phyloP scores from a whole-genome alignment of 2,888 invertebrate species.

The Chymomyza caudatula region DNA sequence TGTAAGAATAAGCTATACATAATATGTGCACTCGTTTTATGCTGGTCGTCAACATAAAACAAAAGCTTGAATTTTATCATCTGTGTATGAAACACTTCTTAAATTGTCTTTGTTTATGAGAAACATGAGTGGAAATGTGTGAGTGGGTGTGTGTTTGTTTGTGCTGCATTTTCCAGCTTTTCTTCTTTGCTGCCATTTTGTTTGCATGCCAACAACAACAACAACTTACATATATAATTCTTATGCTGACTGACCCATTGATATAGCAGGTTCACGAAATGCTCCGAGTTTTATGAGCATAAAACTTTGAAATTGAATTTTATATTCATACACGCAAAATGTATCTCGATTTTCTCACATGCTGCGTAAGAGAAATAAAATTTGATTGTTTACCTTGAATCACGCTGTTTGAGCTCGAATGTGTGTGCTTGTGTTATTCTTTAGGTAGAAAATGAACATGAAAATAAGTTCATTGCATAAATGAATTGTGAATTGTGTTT shows the following conservation, averaged over 20 bases:
- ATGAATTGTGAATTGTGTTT: background rate
- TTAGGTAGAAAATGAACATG: background rate
- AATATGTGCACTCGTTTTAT: background rate
- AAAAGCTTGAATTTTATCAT: background rate
- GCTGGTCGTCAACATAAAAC: background rate
- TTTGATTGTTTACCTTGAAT: conserved; percentile 51
- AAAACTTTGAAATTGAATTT: conserved; percentile 34
- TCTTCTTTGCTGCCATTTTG: too few relatives aligned
- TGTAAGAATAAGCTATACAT: too few relatives aligned
- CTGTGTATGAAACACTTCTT: background rate
- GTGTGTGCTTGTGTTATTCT: background rate
- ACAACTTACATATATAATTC: background rate
- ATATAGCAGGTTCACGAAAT: conserved; percentile 28
- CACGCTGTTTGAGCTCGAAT: conserved; percentile 12
- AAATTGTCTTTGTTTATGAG: background rate
- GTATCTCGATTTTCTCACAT: conserved; percentile 1
- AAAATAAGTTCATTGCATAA: background rate
- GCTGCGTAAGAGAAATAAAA: conserved; percentile 16
- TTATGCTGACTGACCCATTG: conserved; percentile 18
- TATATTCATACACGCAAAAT: background rate
- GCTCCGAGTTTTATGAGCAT: conserved; percentile 43
- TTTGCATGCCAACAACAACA: background rate
- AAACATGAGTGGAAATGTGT: too few relatives aligned
- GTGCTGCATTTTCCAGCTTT: background rate
- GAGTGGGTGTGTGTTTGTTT: too few relatives aligned